Evolutionary conservation across 2,797 vertebrate genomes (phyloP).

Genomic region (Psittacula echo): DNA sequence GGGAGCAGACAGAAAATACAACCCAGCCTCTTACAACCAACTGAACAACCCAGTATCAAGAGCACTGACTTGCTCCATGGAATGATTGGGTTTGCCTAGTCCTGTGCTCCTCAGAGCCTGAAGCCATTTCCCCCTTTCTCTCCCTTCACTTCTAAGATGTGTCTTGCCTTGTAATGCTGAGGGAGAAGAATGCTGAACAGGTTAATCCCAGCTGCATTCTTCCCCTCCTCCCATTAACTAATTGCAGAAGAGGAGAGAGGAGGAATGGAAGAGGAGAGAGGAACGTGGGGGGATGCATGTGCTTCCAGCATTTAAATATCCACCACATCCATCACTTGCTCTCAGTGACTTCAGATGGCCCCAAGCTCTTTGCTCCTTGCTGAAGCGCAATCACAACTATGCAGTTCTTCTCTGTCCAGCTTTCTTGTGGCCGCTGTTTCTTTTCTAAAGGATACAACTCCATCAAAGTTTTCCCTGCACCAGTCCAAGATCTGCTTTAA

Average conservation of each 20-base stretch:
- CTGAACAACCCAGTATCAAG: background rate
- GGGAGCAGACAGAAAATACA: background rate
- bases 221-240: background rate
- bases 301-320: background rate
- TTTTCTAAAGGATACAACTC: slow-evolving; percentile 91
- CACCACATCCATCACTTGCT: background rate
- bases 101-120: background rate
- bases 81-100: background rate
- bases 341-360: background rate
- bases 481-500: slow-evolving; percentile 96
- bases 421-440: background rate
- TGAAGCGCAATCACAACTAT: background rate
- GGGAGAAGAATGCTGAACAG: background rate
- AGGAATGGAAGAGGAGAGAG: background rate
- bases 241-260: background rate
- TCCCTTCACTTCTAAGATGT: background rate
- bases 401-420: background rate
- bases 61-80: background rate
- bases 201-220: background rate
- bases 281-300: background rate
- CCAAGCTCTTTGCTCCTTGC: background rate
- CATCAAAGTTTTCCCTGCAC: slow-evolving; percentile 93
- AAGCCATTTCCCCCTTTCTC: background rate
- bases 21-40: background rate
- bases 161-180: background rate